Evolutionary conservation across 2,113 vertebrate species (phyloP), one percentile per base, ranked within the genome.

Genomic region (Campylomormyrus numenius): DNA sequence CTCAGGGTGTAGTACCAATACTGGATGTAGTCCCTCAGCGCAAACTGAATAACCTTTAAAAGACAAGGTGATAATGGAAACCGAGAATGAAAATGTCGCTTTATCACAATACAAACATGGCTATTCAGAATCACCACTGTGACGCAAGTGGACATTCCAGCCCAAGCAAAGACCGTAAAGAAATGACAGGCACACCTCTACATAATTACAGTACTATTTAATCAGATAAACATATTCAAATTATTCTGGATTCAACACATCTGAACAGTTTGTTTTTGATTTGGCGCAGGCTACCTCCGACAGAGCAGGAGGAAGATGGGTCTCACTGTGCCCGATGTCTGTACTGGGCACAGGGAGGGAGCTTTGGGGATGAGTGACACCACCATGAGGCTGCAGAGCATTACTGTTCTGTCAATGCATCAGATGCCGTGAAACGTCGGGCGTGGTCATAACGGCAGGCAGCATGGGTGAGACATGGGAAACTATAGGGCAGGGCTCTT

Each of bases 1-100:
- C 98, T 99, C 92, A 99, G 94, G 39, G 98, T 99, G 93, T 99
- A 99, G 96, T 99, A 99, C 98, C 98, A 99, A 93, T 99, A 99
- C 94, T 99, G 98, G 90, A 99, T 98, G 90, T 99, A 99, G 93
- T 99, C 98, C 93, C 98, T 96, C 94, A 99, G 93, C 48, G 98
- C 99, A 97, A 99, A 99, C 95, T 99, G 98, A 92, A 99, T 99
- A 92, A 99, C 97, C 98, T 99, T 88, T 6, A 90, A 91, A 62
- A 91, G 21, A 93, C 56, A 35, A 90, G 90, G 89, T 49, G 91
- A 50, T 62, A 24, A 15, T 2, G 74, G 31, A 70, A 53, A 19
- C 24, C 5, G 45, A 77, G 70, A 46, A 31, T 50, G 85, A 62
- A 19, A 27, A 70, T 70, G 62, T 19, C 2, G 17, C 35, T 42